A percentile compares a stretch with the other conserved stretches of the same genome.
Evolutionary conservation across 2,888 invertebrate genomes (phyloP).

Genomic region (Rhodophaea formosa): DNA sequence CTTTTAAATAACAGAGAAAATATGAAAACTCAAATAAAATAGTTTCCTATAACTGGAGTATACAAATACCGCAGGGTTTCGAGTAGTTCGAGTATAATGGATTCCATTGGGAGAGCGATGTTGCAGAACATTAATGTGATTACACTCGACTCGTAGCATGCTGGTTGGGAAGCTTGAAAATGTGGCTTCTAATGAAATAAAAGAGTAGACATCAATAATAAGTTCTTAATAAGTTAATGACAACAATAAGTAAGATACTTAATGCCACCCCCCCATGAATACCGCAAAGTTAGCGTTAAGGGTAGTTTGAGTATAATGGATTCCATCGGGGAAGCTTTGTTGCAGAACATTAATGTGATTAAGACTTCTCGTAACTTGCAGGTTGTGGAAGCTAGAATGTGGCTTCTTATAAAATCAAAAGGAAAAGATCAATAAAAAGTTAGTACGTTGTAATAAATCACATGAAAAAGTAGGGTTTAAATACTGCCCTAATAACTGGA

Average conservation of each 20-base stretch:
- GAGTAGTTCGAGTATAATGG: slow-evolving; percentile 13
- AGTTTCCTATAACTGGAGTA: too few species aligned
- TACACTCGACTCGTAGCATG: slow-evolving; percentile 35
- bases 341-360: slow-evolving; percentile 34
- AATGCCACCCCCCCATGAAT: too few species aligned
- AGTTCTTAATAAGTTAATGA: too few species aligned
- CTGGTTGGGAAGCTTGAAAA: slow-evolving; percentile 1
- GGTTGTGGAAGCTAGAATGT: slow-evolving; percentile 8
- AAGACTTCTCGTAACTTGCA: slow-evolving; percentile 35
- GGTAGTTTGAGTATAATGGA: slow-evolving; percentile 13
- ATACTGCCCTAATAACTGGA: too few species aligned
- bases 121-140: slow-evolving; percentile 34
- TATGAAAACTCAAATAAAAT: too few species aligned
- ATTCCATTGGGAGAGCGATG: slow-evolving; percentile 21
- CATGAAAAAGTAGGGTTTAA: too few species aligned
- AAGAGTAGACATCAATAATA: too few species aligned
- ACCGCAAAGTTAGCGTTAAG: not conserved
- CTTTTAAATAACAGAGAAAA: too few species aligned
- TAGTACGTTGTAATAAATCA: too few species aligned
- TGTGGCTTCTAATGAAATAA: not conserved
- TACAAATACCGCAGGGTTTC: not conserved
- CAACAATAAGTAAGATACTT: too few species aligned
- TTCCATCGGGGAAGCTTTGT: slow-evolving; percentile 21
- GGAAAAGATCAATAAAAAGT: too few species aligned
- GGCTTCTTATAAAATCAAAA: not conserved